phyloP scores from a whole-genome alignment of 2,888 invertebrate genomes.

The Caenorhabditis afra region DNA sequence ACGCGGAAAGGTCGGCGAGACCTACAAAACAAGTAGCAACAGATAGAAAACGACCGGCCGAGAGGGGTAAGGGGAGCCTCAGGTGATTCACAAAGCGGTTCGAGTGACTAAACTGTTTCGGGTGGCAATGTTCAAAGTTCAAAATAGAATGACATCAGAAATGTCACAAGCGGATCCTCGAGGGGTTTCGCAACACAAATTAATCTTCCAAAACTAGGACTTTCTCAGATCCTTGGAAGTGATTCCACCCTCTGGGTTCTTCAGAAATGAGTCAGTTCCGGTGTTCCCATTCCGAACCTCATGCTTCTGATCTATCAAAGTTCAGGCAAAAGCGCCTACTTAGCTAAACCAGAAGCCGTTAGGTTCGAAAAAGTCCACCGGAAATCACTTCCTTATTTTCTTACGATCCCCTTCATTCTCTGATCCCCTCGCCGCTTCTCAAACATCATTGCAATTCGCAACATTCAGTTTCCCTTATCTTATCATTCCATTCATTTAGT shows the following conservation, averaged over 20 bases:
- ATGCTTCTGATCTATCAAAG: too few species aligned
- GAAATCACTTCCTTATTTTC: too few species aligned
- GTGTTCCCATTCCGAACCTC: too few species aligned
- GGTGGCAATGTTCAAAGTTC: background rate
- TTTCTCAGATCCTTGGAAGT: too few species aligned
- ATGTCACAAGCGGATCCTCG: background rate
- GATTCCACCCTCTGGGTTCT: too few species aligned
- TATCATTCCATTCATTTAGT: slow-evolving; percentile 2
- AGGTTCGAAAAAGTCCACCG: too few species aligned
- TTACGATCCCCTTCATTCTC: background rate
- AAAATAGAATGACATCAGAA: background rate
- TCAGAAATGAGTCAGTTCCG: too few species aligned
- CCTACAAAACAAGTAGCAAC: slow-evolving; percentile 31
- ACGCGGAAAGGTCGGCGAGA: slow-evolving; percentile 11
- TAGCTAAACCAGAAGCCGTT: too few species aligned
- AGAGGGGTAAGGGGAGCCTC: too few species aligned
- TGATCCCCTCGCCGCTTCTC: background rate
- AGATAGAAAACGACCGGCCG: background rate
- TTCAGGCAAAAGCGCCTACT: too few species aligned
- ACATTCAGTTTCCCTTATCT: slow-evolving; percentile 15
- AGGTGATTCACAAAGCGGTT: background rate
- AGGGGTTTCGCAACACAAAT: too few species aligned
- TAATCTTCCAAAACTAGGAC: too few species aligned
- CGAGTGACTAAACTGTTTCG: background rate
- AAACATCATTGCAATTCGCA: slow-evolving; percentile 10